Percentiles rank a stretch among this genome's conserved stretches.
These are phyloP conservation scores for Coreius guichenoti DNA, from an alignment of 2,797 vertebrate genomes.

Conservation along the genomic window DNA sequence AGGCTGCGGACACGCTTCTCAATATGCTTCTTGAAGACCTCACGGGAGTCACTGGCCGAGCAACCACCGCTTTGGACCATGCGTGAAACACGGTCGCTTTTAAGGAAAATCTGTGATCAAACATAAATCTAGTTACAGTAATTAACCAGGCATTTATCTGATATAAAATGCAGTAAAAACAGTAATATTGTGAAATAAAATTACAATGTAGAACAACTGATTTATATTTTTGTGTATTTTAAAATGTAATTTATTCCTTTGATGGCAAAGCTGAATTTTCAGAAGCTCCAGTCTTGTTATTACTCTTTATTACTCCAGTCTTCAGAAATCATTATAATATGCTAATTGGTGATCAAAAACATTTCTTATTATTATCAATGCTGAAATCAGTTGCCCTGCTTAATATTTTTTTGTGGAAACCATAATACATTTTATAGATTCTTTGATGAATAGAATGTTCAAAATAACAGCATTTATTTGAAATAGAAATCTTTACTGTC, in stretches of 20 bases:
- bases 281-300: not conserved
- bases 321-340: not conserved
- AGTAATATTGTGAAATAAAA: not conserved
- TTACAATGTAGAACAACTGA: not conserved
- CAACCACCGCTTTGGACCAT: constrained; percentile 98
- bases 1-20: constrained; percentile 96
- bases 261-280: not conserved
- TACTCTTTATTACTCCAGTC: too few species aligned
- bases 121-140: constrained; percentile 1
- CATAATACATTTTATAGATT: not conserved
- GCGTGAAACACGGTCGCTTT: constrained; percentile 92
- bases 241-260: too few species aligned
- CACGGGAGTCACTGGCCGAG: constrained; percentile 92
- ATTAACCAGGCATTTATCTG: not conserved
- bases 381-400: not conserved
- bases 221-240: not conserved
- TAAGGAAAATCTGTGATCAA: constrained; percentile 89
- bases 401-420: not conserved
- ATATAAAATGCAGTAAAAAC: not conserved
- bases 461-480: not conserved
- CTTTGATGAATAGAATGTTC: not conserved
- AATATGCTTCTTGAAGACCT: constrained; percentile 98
- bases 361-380: not conserved
- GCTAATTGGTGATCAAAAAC: not conserved
- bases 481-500: not conserved